phyloP scores from a whole-genome alignment of 2,888 invertebrate species.

The Drosophila prolongata region DNA sequence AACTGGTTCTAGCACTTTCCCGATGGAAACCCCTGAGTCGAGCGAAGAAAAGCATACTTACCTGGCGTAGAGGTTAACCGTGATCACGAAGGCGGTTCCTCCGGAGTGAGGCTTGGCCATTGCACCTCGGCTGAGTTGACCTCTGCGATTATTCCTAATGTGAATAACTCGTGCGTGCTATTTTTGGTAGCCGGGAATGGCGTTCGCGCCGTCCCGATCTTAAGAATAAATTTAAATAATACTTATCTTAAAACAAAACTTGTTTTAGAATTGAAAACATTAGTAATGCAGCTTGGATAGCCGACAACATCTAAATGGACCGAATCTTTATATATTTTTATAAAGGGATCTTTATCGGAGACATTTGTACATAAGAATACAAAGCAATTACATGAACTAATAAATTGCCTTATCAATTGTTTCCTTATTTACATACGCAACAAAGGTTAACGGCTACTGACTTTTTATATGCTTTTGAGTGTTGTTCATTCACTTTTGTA shows the following conservation, averaged over 20 bases:
- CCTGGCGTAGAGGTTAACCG: conserved; percentile 76
- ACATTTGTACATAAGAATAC: too few species aligned
- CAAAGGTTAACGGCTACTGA: background rate
- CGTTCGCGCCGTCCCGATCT: conserved; percentile 73
- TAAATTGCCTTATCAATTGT: background rate
- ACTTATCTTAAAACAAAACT: too few species aligned
- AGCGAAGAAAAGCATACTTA: conserved; percentile 59
- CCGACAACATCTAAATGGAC: too few species aligned
- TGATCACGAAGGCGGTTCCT: conserved; percentile 76
- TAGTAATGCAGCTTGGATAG: too few species aligned
- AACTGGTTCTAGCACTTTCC: background rate
- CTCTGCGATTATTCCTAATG: conserved; percentile 78
- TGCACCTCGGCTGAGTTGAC: conserved; percentile 75
- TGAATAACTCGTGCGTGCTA: conserved; percentile 76
- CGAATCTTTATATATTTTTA: too few species aligned
- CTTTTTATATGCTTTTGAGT: background rate
- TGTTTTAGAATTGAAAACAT: too few species aligned
- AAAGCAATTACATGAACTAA: background rate
- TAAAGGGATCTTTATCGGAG: too few species aligned
- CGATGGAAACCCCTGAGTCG: conserved; percentile 5
- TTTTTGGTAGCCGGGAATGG: conserved; percentile 77
- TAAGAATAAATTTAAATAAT: conserved; percentile 37
- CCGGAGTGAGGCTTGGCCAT: conserved; percentile 73
- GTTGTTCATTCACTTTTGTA: background rate
- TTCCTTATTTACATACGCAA: background rate